A percentile compares a stretch with the other conserved stretches of the same genome.
Conservation (phyloP, 2,113 vertebrate genomes). For the Corythornis cristatus region DNA sequence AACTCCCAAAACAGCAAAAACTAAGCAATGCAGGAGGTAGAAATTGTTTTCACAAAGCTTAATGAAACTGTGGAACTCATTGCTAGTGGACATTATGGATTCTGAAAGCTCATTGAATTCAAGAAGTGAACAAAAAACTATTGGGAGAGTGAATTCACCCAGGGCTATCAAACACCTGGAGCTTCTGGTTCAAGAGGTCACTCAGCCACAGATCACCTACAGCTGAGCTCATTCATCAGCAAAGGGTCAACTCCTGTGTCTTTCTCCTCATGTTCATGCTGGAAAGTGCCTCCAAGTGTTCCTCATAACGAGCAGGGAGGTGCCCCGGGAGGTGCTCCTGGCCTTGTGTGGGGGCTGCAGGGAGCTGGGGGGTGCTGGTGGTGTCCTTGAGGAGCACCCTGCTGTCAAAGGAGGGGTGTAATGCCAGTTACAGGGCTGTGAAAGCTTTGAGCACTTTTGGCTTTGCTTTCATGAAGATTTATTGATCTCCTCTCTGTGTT, state of each 20-base stretch:
- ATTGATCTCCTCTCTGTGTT: background rate
- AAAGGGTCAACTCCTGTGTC: background rate
- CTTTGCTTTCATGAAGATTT: background rate
- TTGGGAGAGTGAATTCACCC: background rate
- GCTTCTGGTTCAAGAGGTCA: background rate
- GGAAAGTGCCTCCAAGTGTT: too few species aligned
- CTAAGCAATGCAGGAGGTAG: background rate
- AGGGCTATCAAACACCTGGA: background rate
- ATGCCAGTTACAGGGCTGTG: rapidly evolving
- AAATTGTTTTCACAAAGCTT: background rate
- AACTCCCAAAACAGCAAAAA: background rate
- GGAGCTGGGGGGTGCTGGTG: rapidly evolving
- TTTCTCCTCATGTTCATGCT: rapidly evolving
- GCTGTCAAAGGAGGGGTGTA: background rate
- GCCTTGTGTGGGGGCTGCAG: rapidly evolving
- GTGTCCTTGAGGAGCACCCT: background rate
- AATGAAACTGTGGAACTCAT: background rate
- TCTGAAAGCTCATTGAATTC: background rate
- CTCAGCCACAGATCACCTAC: background rate
- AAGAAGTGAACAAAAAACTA: background rate
- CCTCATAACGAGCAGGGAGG: rapidly evolving
- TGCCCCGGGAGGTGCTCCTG: background rate
- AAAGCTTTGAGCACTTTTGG: background rate
- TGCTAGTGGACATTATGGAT: background rate
- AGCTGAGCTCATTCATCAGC: background rate